Base-by-base conservation (phyloP, 1,140 invertebrate species). In the Saccostrea glomerata region DNA sequence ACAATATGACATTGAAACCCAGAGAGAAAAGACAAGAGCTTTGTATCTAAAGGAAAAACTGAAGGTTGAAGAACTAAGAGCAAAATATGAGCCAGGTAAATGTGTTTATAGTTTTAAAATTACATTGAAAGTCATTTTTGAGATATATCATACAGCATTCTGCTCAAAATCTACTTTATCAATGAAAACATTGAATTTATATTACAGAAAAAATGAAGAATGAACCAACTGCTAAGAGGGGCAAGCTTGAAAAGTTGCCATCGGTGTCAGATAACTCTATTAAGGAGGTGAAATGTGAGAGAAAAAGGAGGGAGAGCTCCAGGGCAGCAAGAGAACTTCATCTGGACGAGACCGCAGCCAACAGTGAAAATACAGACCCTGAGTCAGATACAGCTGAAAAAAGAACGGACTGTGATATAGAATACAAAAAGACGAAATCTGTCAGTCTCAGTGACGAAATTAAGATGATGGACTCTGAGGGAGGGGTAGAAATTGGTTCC, bases 161-260 rank as follows among this genome's bases (percentile, higher is more conserved):
- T 3, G 47, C 47, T 47, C 47, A 47, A 9, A 47, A 47, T 47
- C 9, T 47, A 47, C 47, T 47, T 63, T 63, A 5, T 63, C 2
- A 63, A 63, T 17, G 0, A n/a, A 63, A 17, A 63, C 17, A 63
- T 60, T 60, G 58, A 63, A 20, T 63, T 20, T 63, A 20, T 7
- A n/a, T 63, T 63, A n/a, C 25, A 77, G 70, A 77, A 30, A 77
- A 77, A 77, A 77, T 77, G 70, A 77, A 77, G 30, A 77, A 77
- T 77, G 70, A 77, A 13, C 23, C 70, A 11, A 25, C 23, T 77
- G 9, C 70, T 11, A 77, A 36, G 25, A 77, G 30, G 30, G 70
- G 70, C 25, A 77, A 77, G 70, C 30, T 77, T 30, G 70, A 77
- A 77, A 77, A 77, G 30, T 77, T 77, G 5, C 23, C 70, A 30